These are phyloP conservation scores for Ophiodon elongatus DNA, from an alignment of 2,113 vertebrate species.

Conservation along the genomic window DNA sequence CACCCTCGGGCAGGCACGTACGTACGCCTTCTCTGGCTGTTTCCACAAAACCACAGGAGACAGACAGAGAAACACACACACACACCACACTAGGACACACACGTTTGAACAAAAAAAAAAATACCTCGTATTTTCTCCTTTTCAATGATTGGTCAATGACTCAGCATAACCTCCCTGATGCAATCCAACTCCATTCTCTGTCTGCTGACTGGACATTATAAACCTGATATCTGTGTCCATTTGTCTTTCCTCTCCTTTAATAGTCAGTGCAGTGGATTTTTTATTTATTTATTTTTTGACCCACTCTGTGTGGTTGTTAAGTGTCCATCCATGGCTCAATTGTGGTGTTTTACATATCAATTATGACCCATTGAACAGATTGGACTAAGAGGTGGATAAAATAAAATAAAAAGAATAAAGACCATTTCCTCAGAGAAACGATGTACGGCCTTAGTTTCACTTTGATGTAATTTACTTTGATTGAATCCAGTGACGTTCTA, in stretches of 20 bases:
- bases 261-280: slow-evolving; percentile 5
- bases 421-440: not conserved
- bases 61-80: slow-evolving; percentile 19
- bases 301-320: slow-evolving; percentile 67
- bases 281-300: slow-evolving; percentile 21
- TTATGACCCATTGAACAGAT: slow-evolving; percentile 45
- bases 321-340: slow-evolving; percentile 66
- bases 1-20: slow-evolving; percentile 39
- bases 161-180: slow-evolving; percentile 37
- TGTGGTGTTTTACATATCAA: slow-evolving; percentile 65
- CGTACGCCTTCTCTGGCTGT: slow-evolving; percentile 1
- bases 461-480: slow-evolving; percentile 24
- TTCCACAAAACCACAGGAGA: slow-evolving; percentile 20
- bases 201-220: slow-evolving; percentile 67
- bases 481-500: not conserved
- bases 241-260: slow-evolving; percentile 49
- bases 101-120: slow-evolving; percentile 1
- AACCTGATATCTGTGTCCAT: slow-evolving; percentile 70
- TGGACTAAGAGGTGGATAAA: slow-evolving; percentile 29
- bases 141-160: slow-evolving; percentile 24
- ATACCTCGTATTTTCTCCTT: slow-evolving; percentile 51
- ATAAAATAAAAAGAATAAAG: not conserved
- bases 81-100: not conserved
- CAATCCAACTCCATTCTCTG: slow-evolving; percentile 64
- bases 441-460: not conserved